These are phyloP conservation scores for Palythoa grandiflora DNA, from an alignment of 92 coral and sea anemone genomes.

Conservation along the genomic window DNA sequence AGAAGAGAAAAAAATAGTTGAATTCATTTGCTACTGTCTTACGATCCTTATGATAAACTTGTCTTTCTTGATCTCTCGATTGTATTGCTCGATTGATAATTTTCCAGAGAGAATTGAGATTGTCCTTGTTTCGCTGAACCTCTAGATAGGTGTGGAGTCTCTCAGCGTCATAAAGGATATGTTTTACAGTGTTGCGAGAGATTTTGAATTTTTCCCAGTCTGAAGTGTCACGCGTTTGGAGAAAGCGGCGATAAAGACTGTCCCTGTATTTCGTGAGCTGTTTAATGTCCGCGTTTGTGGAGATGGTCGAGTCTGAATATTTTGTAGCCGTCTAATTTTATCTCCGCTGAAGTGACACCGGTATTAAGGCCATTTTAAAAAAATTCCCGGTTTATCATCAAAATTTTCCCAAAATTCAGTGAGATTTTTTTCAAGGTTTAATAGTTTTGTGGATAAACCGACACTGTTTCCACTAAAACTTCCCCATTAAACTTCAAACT, in stretches of 20 bases:
- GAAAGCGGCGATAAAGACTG: constrained; percentile 30
- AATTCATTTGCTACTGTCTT: constrained; percentile 40
- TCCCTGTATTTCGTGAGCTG: neutral
- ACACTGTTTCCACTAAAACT: neutral
- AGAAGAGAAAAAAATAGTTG: constrained; percentile 8
- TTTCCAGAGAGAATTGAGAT: constrained; percentile 37
- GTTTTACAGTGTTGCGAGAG: constrained; percentile 26
- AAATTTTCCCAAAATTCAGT: too few relatives aligned
- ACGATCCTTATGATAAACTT: constrained; percentile 11
- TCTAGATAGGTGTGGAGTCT: constrained; percentile 25
- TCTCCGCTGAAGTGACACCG: too few relatives aligned
- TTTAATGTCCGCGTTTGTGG: neutral
- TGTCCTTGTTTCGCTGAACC: constrained; percentile 45
- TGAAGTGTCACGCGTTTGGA: constrained; percentile 14
- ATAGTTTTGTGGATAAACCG: too few relatives aligned
- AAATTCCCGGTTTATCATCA: too few relatives aligned
- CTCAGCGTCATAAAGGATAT: constrained; percentile 20
- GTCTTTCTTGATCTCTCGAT: constrained; percentile 17
- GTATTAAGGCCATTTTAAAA: too few relatives aligned
- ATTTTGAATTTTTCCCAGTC: constrained; percentile 28
- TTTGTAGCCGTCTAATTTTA: neutral
- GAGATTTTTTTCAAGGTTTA: too few relatives aligned
- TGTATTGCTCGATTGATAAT: constrained; percentile 32
- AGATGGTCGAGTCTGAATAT: too few relatives aligned
- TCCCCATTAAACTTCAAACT: neutral